phyloP scores from a whole-genome alignment of 2,113 vertebrate species.

The Castor canadensis region DNA sequence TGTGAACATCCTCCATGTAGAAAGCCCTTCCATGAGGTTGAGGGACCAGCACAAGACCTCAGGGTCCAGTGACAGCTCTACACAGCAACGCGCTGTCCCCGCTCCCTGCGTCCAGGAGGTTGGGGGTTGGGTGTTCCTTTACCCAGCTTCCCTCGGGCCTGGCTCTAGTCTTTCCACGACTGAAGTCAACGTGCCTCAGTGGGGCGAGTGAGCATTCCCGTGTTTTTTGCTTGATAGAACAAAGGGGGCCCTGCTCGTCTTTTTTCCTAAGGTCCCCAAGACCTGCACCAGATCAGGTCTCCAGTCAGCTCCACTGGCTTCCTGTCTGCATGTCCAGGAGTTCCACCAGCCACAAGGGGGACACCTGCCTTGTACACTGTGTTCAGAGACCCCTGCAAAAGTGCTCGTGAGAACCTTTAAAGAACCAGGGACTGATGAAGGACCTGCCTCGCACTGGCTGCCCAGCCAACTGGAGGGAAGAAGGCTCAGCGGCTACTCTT shows the following conservation, averaged over 20 bases:
- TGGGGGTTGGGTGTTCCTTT: neutral
- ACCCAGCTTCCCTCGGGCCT: neutral
- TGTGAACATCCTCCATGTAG: neutral
- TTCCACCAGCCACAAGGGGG: fast-evolving
- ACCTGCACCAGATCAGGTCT: neutral
- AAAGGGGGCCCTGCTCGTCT: neutral
- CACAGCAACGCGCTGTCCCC: neutral
- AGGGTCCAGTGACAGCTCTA: neutral
- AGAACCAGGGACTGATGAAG: too few relatives aligned
- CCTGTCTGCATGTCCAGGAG: neutral
- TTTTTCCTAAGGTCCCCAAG: neutral
- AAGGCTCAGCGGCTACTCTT: too few relatives aligned
- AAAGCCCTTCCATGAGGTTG: neutral
- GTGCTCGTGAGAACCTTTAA: neutral
- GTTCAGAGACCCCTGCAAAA: neutral
- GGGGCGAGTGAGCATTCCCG: fast-evolving
- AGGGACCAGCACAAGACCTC: neutral
- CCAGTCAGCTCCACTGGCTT: neutral
- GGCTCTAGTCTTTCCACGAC: neutral
- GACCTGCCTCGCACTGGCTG: neutral
- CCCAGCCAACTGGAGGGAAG: neutral
- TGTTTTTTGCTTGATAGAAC: too few relatives aligned
- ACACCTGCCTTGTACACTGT: too few relatives aligned
- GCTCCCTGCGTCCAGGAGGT: neutral
- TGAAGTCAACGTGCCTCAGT: too few relatives aligned